Base-by-base conservation (phyloP, 2,888 invertebrate species). In the Cinara cedri region DNA sequence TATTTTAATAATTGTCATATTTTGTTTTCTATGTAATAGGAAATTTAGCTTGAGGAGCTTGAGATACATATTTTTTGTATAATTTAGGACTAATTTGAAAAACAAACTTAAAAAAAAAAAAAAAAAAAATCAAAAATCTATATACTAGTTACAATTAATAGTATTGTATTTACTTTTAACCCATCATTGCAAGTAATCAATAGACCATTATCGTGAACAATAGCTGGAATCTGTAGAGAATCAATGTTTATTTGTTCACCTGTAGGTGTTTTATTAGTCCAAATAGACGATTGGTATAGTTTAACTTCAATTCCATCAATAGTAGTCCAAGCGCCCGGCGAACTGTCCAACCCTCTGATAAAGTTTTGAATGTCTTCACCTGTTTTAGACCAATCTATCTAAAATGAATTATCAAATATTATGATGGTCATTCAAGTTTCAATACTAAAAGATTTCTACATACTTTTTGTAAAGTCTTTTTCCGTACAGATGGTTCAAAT, bases 401-500 rank as follows among this genome's bases (percentile, higher is more conserved):
- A 83, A n/a, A 85, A 84, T 81, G 0, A 54, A 19, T 49, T 8
- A n/a, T 19, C 24, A 46, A 24, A 60, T 34, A 34, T 34, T 34
- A 21, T 24, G 14, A 44, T 1, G n/a, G n/a, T 8, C 9, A 54
- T 16, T n/a, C 3, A 4, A 21, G 42, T 11, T 3, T 34, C 6
- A 34, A 34, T 6, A 65, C 6, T 62, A 19, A 51, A 51, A n/a
- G 11, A 1, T 16, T 3, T 34, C 21, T 24, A 81, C 81, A 81
- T 86, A 92, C 90, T 86, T 90, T 88, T 84, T 94, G 95, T 63
- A 95, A 89, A 83, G 96, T 95, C 4, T 91, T 89, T 85, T 95
- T 96, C 85, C 94, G 95, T 68, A 97, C 86, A 84, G 96, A 91
- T 0, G 97, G 91, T 84, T 98, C 98, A 85, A 98, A 98, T 0